These are phyloP conservation scores for Mythimna impura DNA, from an alignment of 2,888 invertebrate genomes.

Conservation along the genomic window DNA sequence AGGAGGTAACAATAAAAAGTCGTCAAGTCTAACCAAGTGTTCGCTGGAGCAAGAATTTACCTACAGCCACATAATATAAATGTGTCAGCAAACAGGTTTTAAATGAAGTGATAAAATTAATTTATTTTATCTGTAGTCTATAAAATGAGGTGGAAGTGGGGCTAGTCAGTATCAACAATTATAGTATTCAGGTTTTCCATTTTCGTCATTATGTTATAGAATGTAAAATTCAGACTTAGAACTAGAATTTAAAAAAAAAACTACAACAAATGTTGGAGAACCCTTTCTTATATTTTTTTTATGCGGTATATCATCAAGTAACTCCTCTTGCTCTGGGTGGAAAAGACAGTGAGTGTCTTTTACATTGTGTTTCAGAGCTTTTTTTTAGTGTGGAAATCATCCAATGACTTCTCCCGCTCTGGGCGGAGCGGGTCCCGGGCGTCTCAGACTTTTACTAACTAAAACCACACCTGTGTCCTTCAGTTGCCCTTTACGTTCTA, in stretches of 20 bases:
- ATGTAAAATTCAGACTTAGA: neutral
- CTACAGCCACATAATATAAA: constrained; percentile 39
- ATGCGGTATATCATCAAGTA: too few species aligned
- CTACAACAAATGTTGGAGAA: neutral
- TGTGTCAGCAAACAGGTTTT: constrained; percentile 62
- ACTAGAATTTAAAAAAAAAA: neutral
- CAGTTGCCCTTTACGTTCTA: too few species aligned
- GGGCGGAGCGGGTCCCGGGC: too few species aligned
- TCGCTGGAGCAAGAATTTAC: constrained; percentile 57
- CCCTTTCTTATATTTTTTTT: too few species aligned
- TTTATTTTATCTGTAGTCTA: constrained; percentile 46
- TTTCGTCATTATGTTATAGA: neutral
- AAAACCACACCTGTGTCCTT: too few species aligned
- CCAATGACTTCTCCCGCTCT: too few species aligned
- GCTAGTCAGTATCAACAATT: neutral
- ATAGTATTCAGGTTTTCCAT: neutral
- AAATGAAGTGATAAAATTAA: constrained; percentile 58
- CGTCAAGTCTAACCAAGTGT: constrained; percentile 50
- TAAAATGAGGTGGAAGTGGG: neutral
- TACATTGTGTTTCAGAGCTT: too few species aligned
- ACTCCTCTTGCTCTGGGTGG: too few species aligned
- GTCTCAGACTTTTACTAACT: too few species aligned
- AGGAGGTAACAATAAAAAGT: constrained; percentile 48
- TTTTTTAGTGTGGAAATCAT: too few species aligned
- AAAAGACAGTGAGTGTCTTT: too few species aligned